These are phyloP conservation scores for Shargacucullia verbasci DNA, from an alignment of 2,888 invertebrate species.

Conservation along the genomic window DNA sequence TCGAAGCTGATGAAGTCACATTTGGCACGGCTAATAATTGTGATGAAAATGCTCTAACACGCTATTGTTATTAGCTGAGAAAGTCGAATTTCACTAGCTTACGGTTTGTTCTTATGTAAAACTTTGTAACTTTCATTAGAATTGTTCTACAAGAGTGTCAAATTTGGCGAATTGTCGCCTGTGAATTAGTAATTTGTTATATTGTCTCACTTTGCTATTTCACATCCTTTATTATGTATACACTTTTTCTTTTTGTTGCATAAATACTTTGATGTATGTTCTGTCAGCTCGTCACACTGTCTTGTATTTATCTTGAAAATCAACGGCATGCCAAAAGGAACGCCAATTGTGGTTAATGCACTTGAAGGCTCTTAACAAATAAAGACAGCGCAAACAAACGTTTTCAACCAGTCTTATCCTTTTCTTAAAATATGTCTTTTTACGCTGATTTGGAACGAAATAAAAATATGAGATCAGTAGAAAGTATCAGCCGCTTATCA, in stretches of 20 bases:
- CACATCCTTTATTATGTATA: constrained; percentile 12
- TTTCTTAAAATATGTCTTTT: background rate
- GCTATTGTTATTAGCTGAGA: constrained; percentile 57
- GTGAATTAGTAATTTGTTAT: constrained; percentile 45
- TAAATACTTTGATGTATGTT: constrained; percentile 4
- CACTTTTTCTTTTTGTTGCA: constrained; percentile 25
- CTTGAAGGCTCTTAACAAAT: constrained; percentile 40
- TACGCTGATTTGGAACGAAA: constrained; percentile 9
- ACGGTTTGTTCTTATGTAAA: constrained; percentile 59
- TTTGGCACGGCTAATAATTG: constrained; percentile 55
- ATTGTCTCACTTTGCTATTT: constrained; percentile 31
- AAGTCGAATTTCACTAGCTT: constrained; percentile 57
- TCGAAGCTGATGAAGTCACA: constrained; percentile 22
- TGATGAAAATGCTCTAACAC: constrained; percentile 55
- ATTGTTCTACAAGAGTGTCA: constrained; percentile 42
- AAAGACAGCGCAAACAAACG: constrained; percentile 30
- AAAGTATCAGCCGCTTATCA: constrained; percentile 40
- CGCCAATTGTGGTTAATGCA: constrained; percentile 22
- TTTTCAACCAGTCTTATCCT: constrained; percentile 7
- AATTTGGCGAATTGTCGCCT: constrained; percentile 33
- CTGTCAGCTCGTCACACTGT: background rate
- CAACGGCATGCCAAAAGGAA: constrained; percentile 11
- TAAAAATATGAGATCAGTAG: constrained; percentile 18
- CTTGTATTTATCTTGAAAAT: constrained; percentile 29
- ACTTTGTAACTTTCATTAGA: constrained; percentile 51